Base-by-base conservation (phyloP, 92 coral and sea anemone genomes). In the Isaurus tuberculatus region DNA sequence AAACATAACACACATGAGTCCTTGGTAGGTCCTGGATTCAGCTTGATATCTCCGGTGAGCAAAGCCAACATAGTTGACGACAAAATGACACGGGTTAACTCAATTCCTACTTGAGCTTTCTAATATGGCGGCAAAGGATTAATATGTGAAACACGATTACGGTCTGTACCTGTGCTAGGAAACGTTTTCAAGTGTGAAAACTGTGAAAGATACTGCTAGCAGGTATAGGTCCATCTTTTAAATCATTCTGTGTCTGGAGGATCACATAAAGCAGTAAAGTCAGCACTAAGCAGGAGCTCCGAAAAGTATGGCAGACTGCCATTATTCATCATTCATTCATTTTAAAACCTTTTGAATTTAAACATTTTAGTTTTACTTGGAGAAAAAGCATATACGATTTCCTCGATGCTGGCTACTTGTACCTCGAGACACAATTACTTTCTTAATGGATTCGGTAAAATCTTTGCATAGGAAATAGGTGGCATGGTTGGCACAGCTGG, bases 251-350 rank as follows among this genome's bases (percentile, higher is more conserved):
- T 70, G 75, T 31, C n/a, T 9, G 48, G 48, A 30, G 75, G 36
- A 70, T 48, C 28, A 31, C 43, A 70, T 30, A 70, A 26, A 70
- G 27, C 26, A 70, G 40, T 29, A 70, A 70, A 70, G 23, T 70
- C 14, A 70, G 49, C 26, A 70, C 75, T 28, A 70, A 30, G 75
- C 75, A 70, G 49, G 75, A 70, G 75, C 75, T 70, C 73, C 13
- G 17, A 70, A 31, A 70, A 70, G 42, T 30, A 23, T 30, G 75
- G 49, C 75, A 27, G 75, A 28, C 75, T 22, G n/a, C 75, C 75
- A 70, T 23, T 70, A 25, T 53, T 49, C n/a, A n/a, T n/a, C n/a
- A n/a, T n/a, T n/a, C n/a, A n/a, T 49, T 49, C 19, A 49, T 49
- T 1, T 5, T 1, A 49, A 49, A 49, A 49, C 58, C 58, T 49